Evolutionary conservation across 1,140 invertebrate species (phyloP).

Genomic region (Holotrichia oblita): DNA sequence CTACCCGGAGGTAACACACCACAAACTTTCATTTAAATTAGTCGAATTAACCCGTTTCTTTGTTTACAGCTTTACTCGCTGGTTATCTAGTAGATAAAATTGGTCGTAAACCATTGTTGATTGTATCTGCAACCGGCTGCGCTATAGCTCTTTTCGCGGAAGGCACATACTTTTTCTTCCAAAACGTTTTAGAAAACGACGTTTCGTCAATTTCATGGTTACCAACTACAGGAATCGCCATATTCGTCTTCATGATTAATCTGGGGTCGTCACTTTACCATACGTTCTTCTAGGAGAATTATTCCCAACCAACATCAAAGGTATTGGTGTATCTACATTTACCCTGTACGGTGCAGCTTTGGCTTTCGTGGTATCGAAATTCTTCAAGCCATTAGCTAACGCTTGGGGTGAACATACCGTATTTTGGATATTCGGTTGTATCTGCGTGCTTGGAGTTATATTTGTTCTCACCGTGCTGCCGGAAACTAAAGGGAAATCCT

Average conservation of each 20-base stretch:
- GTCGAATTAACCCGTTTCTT: background rate
- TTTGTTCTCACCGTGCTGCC: conserved; percentile 67
- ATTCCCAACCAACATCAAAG: conserved; percentile 57
- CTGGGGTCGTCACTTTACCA: conserved; percentile 51
- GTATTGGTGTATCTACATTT: conserved; percentile 54
- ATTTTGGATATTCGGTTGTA: conserved; percentile 48
- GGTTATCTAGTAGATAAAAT: conserved; percentile 50
- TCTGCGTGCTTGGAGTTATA: conserved; percentile 61
- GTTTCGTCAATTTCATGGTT: conserved; percentile 50
- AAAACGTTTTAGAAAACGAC: conserved; percentile 34
- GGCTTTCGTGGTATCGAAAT: conserved; percentile 54
- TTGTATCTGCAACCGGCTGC: conserved; percentile 50
- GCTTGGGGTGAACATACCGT: conserved; percentile 48
- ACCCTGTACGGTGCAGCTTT: conserved; percentile 50
- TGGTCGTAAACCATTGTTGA: conserved; percentile 53
- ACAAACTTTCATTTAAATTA: background rate
- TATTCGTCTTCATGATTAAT: conserved; percentile 53
- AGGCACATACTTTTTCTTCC: conserved; percentile 49
- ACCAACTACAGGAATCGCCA: conserved; percentile 52
- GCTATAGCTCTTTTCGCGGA: conserved; percentile 50
- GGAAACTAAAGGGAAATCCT: conserved; percentile 68
- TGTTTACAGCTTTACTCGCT: conserved; percentile 48
- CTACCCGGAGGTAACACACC: conserved; percentile 43
- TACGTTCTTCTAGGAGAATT: conserved; percentile 60
- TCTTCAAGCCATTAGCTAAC: conserved; percentile 50